Base-by-base conservation (phyloP, 2,888 invertebrate species). In the Balanococcus diminutus region DNA sequence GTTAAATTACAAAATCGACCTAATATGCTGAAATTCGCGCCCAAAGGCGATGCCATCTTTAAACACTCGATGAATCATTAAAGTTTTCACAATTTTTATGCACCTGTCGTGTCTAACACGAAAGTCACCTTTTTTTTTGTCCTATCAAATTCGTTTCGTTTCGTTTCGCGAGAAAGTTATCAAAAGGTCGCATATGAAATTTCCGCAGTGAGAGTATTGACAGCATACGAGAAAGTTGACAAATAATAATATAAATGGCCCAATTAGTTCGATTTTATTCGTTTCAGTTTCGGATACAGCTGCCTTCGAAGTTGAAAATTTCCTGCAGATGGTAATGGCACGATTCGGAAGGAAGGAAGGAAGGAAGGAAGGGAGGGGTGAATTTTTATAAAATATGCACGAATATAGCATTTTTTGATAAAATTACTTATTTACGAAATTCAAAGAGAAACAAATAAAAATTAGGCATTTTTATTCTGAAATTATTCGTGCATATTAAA, bases 1-100 rank as follows among this genome's bases (percentile, higher is more conserved):
- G 31, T 31, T 72, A 32, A 72, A 72, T 72, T 32, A 72, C 32
- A 72, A 72, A 72, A 31, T 32, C 72, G 72, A 31, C 72, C 72
- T 72, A 72, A 72, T 72, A 72, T 72, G 72, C 72, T n/a, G 72
- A 72, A 72, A 72, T 72, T 72, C 72, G 32, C 72, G 32, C 32
- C 72, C 31, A 1, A n/a, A 72, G 72, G 72, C 72, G 31, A 32
- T 61, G 22, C 61, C 61, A 61, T 61, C n/a, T n/a, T 61, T 61
- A 61, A 46, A 46, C n/a, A 36, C 36, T 8, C 46, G 16, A 61
- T 61, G 61, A 61, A 61, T 61, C 61, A 61, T 72, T 32, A 72
- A 72, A 72, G 72, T 32, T 72, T 4, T n/a, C n/a, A 61, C 61
- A 61, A 61, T 61, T 61, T 61, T 61, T 8, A 56, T 56, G 14